phyloP scores from a whole-genome alignment of 2,888 invertebrate species.

The Drosophila formosana region DNA sequence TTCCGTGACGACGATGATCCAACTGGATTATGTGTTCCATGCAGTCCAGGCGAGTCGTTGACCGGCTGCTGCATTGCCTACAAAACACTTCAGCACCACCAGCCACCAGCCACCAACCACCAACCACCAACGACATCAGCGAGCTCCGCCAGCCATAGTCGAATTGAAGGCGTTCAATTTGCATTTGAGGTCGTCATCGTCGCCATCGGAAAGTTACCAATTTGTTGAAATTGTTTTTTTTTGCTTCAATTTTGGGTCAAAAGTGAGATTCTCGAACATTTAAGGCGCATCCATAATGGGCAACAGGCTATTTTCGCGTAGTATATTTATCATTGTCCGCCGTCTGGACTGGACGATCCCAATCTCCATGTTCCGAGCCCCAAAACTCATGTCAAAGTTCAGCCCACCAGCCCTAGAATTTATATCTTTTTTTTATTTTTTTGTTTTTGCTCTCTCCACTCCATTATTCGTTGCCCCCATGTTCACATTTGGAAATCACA shows the following conservation, averaged over 20 bases:
- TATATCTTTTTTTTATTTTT: background rate
- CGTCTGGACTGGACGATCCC: constrained; percentile 19
- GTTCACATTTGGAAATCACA: constrained; percentile 14
- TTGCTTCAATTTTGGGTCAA: constrained; percentile 62
- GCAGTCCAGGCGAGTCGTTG: constrained; percentile 22
- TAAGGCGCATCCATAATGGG: constrained; percentile 22
- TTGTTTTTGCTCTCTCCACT: constrained; percentile 14
- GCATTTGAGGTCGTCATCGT: constrained; percentile 68
- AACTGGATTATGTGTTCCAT: constrained; percentile 14
- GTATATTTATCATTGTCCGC: constrained; percentile 51
- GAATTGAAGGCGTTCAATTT: constrained; percentile 49
- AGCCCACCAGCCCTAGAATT: background rate
- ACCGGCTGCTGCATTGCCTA: constrained; percentile 33
- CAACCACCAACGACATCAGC: too few species aligned
- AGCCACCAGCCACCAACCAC: too few species aligned
- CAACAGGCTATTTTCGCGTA: constrained; percentile 24
- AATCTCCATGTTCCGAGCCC: background rate
- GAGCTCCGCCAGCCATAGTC: background rate
- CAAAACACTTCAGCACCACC: too few species aligned
- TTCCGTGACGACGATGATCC: constrained; percentile 36
- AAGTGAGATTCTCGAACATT: constrained; percentile 63
- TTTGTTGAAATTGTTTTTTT: background rate
- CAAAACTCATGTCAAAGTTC: constrained; percentile 42
- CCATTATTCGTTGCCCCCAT: background rate
- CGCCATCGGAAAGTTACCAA: constrained; percentile 52